phyloP scores from a whole-genome alignment of 2,113 vertebrate genomes.

The Cephalopterus ornatus region DNA sequence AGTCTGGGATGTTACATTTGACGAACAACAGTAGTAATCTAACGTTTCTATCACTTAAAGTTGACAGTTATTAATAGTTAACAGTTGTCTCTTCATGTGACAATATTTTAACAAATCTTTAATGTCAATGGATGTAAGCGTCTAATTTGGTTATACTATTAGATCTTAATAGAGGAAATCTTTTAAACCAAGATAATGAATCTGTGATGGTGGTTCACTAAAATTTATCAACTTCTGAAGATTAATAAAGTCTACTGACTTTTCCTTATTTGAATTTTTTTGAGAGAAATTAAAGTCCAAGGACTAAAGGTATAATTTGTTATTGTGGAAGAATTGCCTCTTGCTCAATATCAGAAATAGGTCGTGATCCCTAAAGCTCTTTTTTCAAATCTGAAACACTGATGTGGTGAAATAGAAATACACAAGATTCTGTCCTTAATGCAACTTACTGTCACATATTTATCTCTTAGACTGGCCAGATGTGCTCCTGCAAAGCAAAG shows the following conservation, averaged over 20 bases:
- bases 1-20: background rate
- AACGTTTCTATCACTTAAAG: background rate
- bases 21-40: background rate
- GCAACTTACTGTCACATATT: background rate
- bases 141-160: background rate
- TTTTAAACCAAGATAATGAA: background rate
- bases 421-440: background rate
- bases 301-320: background rate
- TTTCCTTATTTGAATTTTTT: background rate
- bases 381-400: background rate
- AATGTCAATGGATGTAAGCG: background rate
- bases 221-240: background rate
- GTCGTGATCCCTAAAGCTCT: background rate
- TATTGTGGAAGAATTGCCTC: background rate
- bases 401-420: background rate
- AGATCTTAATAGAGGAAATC: background rate
- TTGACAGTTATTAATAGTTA: background rate
- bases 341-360: background rate
- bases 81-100: background rate
- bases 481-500: background rate
- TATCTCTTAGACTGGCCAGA: background rate
- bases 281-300: background rate
- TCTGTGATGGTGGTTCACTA: background rate
- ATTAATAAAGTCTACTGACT: background rate
- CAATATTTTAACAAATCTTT: background rate